Conservation (phyloP, 2,113 vertebrate species). For the Pterocles gutturalis region DNA sequence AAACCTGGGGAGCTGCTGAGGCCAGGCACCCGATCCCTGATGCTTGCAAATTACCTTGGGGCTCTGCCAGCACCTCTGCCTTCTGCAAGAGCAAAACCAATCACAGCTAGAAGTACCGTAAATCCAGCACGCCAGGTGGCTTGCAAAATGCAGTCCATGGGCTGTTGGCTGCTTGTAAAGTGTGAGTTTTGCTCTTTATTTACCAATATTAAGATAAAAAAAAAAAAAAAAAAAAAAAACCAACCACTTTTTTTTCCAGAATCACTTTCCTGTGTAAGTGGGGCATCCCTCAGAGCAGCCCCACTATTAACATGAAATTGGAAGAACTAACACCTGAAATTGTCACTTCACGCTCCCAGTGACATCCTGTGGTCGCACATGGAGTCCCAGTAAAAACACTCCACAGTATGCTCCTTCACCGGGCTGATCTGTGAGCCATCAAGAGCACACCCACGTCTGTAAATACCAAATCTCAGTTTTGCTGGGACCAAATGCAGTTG, state of each 20-base stretch:
- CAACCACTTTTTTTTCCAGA: background rate
- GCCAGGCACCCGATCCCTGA: background rate
- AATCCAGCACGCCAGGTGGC: background rate
- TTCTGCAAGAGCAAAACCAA: background rate
- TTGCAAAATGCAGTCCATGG: background rate
- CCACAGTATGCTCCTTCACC: background rate
- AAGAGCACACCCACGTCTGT: rapidly evolving
- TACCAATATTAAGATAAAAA: background rate
- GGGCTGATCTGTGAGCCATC: background rate
- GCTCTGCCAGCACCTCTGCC: background rate
- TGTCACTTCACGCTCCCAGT: background rate
- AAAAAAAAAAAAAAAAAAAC: background rate
- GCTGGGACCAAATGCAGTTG: background rate
- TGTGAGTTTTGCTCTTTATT: background rate
- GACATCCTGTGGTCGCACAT: background rate
- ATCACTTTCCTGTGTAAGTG: background rate
- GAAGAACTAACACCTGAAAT: background rate
- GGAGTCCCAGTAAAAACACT: background rate
- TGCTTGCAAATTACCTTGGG: background rate
- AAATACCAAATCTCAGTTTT: background rate
- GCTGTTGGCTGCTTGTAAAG: background rate
- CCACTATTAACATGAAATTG: background rate
- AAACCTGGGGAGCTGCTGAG: background rate
- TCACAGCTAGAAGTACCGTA: background rate
- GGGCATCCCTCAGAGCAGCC: background rate